Evolutionary conservation across 1,140 invertebrate species (phyloP).

Genomic region (Ridgeia piscesae): DNA sequence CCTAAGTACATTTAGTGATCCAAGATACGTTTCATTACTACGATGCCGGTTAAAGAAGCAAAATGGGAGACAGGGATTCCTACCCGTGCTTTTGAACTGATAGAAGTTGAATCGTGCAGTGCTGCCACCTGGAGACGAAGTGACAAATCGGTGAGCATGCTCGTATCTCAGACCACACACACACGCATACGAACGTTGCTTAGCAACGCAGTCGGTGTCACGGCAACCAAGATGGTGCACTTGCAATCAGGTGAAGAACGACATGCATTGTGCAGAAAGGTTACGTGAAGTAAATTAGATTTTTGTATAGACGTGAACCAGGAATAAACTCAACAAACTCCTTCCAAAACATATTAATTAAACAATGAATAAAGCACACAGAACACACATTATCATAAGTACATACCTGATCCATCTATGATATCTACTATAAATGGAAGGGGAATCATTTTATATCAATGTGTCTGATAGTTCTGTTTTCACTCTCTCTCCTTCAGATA

Average conservation of each 20-base stretch:
- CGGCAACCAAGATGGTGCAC: background rate
- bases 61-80: background rate
- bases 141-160: background rate
- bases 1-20: background rate
- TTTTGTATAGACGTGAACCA: background rate
- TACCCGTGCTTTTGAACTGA: background rate
- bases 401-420: background rate
- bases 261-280: background rate
- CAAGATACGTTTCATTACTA: background rate
- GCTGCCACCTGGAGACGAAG: background rate
- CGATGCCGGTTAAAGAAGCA: background rate
- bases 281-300: background rate
- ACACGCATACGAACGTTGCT: background rate
- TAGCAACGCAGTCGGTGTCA: background rate
- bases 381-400: background rate
- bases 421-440: background rate
- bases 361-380: background rate
- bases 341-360: background rate
- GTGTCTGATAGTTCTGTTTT: background rate
- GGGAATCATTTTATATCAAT: background rate
- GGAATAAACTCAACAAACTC: background rate
- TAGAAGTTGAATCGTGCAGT: background rate
- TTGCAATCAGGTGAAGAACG: background rate
- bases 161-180: background rate
- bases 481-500: background rate